Base-by-base conservation (phyloP, 2,797 vertebrate species). In the Thaleichthys pacificus region DNA sequence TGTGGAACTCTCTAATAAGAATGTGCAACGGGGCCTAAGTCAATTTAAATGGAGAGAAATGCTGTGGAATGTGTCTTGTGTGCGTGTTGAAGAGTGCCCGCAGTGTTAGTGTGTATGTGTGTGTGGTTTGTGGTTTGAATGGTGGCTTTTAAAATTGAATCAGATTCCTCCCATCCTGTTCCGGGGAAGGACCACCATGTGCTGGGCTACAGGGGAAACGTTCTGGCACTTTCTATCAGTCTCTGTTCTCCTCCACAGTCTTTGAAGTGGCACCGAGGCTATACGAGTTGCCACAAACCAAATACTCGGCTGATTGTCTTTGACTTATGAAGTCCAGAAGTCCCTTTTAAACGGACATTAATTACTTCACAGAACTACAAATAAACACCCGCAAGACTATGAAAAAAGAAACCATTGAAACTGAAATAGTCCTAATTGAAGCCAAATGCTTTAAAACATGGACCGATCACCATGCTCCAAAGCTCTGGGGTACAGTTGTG, bases 81-180 rank as follows among this genome's bases (percentile, higher is more conserved):
- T 21, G 57, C 9, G 7, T 60, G 57, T 24, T 8, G 38, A 42
- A 11, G 38, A 42, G 38, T 12, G 38, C 38, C 38, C 38, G 8
- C 9, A 42, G 38, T 22, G 35, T 42, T 19, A 47, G 63, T 4
- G 62, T 65, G 62, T 38, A 32, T 42, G 62, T 38, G 62, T 64
- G n/a, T 65, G 24, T 17, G 56, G 77, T 78, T 73, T 80, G 71
- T 62, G 82, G 84, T 77, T 72, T 77, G 56, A 84, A 79, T 70
- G 61, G 24, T 56, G 49, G 73, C 68, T 79, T 4, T 47, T 70
- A 71, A 78, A 17, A 80, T 73, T 78, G 42, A 82, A 80, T 76
- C 58, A 77, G 70, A 70, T 26, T 15, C 6, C 30, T 80, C 47
- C 61, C 69, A 70, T 67, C 58, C 61, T 62, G 68, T 70, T 76